Base-by-base conservation (phyloP, 2,888 invertebrate species). In the Mesorhabditis belari region DNA sequence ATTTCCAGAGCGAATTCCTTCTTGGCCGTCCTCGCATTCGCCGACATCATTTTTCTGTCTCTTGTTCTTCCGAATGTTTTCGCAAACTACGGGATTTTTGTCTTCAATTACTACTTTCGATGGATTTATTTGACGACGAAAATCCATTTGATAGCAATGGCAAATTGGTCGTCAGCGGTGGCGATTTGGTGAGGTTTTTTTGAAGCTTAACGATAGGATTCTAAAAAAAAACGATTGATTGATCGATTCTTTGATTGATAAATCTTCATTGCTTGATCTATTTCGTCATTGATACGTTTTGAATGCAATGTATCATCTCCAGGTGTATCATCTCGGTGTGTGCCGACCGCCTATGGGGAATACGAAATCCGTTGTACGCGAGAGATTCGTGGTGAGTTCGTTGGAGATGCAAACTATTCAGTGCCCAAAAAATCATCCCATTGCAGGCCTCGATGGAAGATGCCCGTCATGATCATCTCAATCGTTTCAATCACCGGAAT, bases 251-350 rank as follows among this genome's bases (percentile, higher is more conserved):
- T 2, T 25, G 24, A n/a, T 53, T n/a, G n/a, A n/a, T n/a, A n/a
- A n/a, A n/a, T n/a, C n/a, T n/a, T n/a, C 21, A 17, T 21, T 57
- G 9, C 19, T 6, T 53, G 26, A 54, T 26, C 25, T n/a, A 23
- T 26, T 12, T 25, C 54, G 5, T 24, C n/a, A 9, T 5, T 57
- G n/a, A 12, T 50, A 17, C 6, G 1, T 12, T 17, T 57, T 9
- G n/a, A 17, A n/a, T n/a, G n/a, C n/a, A n/a, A n/a, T n/a, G n/a
- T n/a, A n/a, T n/a, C 49, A n/a, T n/a, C n/a, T 66, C 21, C 49
- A 73, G 75, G 77, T 75, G 76, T 62, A 77, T 79, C 24, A 79
- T 79, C 19, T 74, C 77, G n/a, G 79, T 79, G 50, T 80, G 77
- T 44, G 69, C 74, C 0, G 79, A 79, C 55, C 71, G 79, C 21